phyloP scores from a whole-genome alignment of 2,113 vertebrate genomes.

The Lontra canadensis region DNA sequence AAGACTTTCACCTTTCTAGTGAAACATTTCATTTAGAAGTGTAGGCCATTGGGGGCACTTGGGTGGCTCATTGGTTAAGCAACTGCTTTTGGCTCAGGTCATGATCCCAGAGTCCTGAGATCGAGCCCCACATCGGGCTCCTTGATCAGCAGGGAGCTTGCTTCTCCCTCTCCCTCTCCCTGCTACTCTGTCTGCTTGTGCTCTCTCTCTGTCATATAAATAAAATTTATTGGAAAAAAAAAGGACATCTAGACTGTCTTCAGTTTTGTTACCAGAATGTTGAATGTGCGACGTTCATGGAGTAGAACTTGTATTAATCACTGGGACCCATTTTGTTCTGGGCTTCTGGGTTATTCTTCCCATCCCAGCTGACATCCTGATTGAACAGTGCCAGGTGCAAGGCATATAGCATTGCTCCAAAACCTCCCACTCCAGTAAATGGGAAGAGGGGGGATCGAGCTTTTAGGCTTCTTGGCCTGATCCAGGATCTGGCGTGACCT shows the following conservation, averaged over 20 bases:
- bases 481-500: not conserved
- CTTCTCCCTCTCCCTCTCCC: too few species aligned
- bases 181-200: too few species aligned
- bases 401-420: accelerated
- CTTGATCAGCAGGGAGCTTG: too few species aligned
- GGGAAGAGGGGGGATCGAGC: not conserved
- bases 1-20: constrained; percentile 59
- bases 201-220: too few species aligned
- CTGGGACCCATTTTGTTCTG: constrained; percentile 90
- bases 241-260: constrained; percentile 88
- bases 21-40: constrained; percentile 81
- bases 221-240: too few species aligned
- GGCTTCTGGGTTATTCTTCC: constrained; percentile 92
- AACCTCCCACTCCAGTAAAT: not conserved
- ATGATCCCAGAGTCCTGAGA: too few species aligned
- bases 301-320: constrained; percentile 90
- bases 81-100: too few species aligned
- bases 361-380: constrained; percentile 87
- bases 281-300: constrained; percentile 62
- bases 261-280: constrained; percentile 67
- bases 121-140: too few species aligned
- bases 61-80: too few species aligned
- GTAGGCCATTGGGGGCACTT: too few species aligned
- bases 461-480: not conserved
- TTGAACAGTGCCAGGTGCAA: not conserved